A percentile compares a stretch with the other conserved stretches of the same genome.
These are phyloP conservation scores for Lepidocolaptes lacrymiger DNA, from an alignment of 2,797 vertebrate genomes.

Conservation along the genomic window DNA sequence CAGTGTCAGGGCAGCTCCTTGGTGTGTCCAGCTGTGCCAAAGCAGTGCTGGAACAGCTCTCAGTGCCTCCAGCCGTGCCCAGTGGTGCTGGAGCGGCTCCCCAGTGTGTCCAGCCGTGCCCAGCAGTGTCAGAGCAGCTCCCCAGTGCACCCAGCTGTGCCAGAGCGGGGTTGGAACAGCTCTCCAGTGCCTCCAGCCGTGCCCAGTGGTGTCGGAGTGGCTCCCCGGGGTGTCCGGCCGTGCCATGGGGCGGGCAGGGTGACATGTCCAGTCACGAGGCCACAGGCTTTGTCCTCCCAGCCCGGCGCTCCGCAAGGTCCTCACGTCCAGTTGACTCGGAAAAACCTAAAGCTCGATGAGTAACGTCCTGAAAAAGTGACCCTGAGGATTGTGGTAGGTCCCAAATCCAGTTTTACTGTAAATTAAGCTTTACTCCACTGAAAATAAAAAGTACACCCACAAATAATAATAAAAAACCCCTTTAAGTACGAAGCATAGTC, in stretches of 20 bases:
- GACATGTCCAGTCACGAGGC: constrained; percentile 45
- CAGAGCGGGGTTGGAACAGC: neutral
- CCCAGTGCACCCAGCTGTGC: neutral
- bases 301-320: constrained; percentile 32
- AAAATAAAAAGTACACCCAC: constrained; percentile 50
- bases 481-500: neutral
- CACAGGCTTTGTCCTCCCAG: constrained; percentile 9
- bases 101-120: neutral
- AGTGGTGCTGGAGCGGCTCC: accelerated
- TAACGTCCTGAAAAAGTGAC: constrained; percentile 66
- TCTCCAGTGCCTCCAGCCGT: neutral
- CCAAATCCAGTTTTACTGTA: constrained; percentile 73
- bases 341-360: constrained; percentile 60
- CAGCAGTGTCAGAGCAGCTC: accelerated
- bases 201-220: accelerated
- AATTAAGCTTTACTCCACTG: constrained; percentile 61
- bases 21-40: neutral
- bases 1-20: neutral
- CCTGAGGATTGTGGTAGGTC: constrained; percentile 75
- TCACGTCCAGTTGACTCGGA: constrained; percentile 65
- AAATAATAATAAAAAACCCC: neutral
- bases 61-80: neutral
- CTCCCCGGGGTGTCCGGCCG: neutral
- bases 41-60: accelerated
- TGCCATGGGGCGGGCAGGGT: neutral